Percentiles rank a stretch among this genome's conserved stretches.
Evolutionary conservation across 2,888 invertebrate species (phyloP).

Genomic region (Pristionchus arcanus): DNA sequence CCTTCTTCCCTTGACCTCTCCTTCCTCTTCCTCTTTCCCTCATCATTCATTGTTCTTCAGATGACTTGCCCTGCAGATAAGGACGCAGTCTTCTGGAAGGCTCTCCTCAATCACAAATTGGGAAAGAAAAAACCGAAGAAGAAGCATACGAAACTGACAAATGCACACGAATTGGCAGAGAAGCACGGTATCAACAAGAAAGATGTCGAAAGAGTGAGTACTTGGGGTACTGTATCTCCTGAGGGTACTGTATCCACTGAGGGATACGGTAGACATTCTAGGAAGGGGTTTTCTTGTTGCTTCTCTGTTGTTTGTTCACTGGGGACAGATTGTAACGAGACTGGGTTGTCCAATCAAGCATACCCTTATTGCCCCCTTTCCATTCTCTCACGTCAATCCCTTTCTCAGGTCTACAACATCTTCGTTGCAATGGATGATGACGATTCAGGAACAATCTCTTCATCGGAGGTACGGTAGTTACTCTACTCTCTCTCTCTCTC

Average conservation of each 20-base stretch:
- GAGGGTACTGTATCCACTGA: not conserved
- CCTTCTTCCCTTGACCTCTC: not conserved
- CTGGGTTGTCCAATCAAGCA: slow-evolving; percentile 35
- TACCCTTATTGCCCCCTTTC: slow-evolving; percentile 27
- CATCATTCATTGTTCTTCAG: not conserved
- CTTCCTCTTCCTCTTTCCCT: not conserved
- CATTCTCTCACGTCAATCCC: not conserved
- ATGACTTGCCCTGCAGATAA: slow-evolving; percentile 59
- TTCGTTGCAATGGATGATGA: slow-evolving; percentile 73
- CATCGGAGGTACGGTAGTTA: slow-evolving; percentile 62
- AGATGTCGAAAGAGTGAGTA: slow-evolving; percentile 69
- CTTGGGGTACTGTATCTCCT: not conserved
- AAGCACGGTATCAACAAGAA: slow-evolving; percentile 63
- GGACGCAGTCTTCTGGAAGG: slow-evolving; percentile 70
- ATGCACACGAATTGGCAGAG: slow-evolving; percentile 64
- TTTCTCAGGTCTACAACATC: slow-evolving; percentile 66
- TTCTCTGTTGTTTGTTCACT: slow-evolving; percentile 5
- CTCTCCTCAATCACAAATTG: slow-evolving; percentile 67
- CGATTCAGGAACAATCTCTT: slow-evolving; percentile 69
- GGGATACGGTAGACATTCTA: slow-evolving; percentile 15
- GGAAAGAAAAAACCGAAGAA: slow-evolving; percentile 70
- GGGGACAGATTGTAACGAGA: not conserved
- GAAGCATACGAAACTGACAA: slow-evolving; percentile 60
- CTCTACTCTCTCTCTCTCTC: not conserved
- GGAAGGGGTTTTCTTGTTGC: not conserved